These are phyloP conservation scores for Microplitis deprimator DNA, from an alignment of 2,888 invertebrate genomes.

Conservation along the genomic window DNA sequence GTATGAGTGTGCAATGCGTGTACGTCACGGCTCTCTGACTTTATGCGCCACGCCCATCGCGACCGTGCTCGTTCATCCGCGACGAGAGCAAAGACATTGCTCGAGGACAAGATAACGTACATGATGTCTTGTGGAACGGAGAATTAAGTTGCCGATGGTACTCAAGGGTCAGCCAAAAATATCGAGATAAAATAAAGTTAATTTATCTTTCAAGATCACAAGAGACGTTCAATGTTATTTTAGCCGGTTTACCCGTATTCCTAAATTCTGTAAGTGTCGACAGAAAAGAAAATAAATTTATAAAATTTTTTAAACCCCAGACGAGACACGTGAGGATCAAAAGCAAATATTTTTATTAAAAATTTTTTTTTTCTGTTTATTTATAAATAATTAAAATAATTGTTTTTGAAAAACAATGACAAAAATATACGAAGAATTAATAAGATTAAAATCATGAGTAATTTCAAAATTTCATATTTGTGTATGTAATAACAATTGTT, in stretches of 20 bases:
- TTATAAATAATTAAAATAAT: background rate
- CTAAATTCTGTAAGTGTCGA: background rate
- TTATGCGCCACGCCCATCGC: constrained; percentile 66
- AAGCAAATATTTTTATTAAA: background rate
- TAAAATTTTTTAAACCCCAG: background rate
- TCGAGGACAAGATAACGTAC: constrained; percentile 32
- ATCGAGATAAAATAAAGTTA: constrained; percentile 6
- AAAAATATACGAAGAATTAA: background rate
- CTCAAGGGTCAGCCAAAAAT: constrained; percentile 40
- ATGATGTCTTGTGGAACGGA: constrained; percentile 25
- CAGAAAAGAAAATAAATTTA: background rate
- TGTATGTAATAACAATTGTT: no score
- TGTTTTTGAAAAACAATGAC: background rate
- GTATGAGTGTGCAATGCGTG: constrained; percentile 39
- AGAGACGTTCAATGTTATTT: background rate
- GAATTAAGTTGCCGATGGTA: constrained; percentile 34
- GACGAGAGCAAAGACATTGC: constrained; percentile 62
- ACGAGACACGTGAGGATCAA: background rate
- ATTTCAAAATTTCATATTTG: background rate
- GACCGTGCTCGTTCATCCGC: constrained; percentile 65
- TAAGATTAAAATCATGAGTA: background rate
- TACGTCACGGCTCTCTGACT: constrained; percentile 59
- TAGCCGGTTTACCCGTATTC: background rate
- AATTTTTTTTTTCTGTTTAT: background rate
- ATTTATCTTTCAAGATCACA: constrained; percentile 2